Base-by-base conservation (phyloP, 2,888 invertebrate genomes). In the Drosophila colorata region DNA sequence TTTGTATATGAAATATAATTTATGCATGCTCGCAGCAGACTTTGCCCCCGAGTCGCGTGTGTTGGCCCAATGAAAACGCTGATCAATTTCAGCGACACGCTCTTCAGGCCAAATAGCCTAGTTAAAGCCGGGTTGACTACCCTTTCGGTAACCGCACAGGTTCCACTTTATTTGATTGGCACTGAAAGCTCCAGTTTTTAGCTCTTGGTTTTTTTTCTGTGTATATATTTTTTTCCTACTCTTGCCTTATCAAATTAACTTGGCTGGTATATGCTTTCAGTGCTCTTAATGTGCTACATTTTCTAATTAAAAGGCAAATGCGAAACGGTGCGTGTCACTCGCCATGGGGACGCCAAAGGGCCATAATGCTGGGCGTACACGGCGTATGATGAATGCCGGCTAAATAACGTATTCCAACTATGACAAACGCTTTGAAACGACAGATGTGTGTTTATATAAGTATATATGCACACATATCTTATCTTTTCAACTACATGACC, bases 281-380 rank as follows among this genome's bases (percentile, higher is more conserved):
- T 55, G 66, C 41, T 46, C 44, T 47, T 51, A 40, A 57, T 74
- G 44, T 35, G 66, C 33, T 64, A 79, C 64, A 72, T 80, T 77
- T 44, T 73, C 66, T 85, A 78, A 87, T 84, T 85, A 87, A 87
- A 80, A 56, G 51, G 28, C 44, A 53, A 67, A 65, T 64, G 47
- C 51, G 38, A 69, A 74, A 65, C 51, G 60, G 86, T 82, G 83
- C 66, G 85, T 81, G 82, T 67, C 41, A 28, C 25, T 14, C 44
- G 66, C 59, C 48, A 59, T 11, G 14, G 59, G 56, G 23, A 20
- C 18, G 14, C 53, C 49, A 53, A 46, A 49, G 46, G 38, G 20
- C 52, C 37, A 25, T 25, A 25, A 25, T 25, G 25, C 25, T 28
- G 28, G 28, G 28, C 6, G 9, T 18, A 65, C 69, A 11, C 46